Percentiles rank a stretch among this genome's conserved stretches.
These are phyloP conservation scores for Cephus spinipes DNA, from an alignment of 2,888 invertebrate genomes.

Conservation along the genomic window DNA sequence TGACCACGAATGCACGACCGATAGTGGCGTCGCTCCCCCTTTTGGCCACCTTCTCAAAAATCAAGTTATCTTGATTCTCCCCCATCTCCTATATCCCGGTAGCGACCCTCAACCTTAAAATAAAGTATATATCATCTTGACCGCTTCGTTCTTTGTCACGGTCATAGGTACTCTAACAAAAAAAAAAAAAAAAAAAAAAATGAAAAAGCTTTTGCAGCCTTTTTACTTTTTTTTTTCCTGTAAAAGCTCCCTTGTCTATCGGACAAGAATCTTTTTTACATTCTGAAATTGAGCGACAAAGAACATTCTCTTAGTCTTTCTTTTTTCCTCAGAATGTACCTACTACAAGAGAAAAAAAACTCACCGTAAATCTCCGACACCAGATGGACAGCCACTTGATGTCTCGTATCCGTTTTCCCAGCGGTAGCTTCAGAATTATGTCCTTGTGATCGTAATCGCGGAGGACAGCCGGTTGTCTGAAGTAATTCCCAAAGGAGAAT, in stretches of 20 bases:
- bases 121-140: constrained; percentile 14
- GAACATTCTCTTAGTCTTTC: not conserved
- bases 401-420: constrained; percentile 86
- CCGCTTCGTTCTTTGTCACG: not conserved
- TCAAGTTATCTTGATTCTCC: constrained; percentile 60
- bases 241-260: not conserved
- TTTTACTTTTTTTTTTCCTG: not conserved
- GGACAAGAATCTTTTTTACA: not conserved
- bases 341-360: constrained; percentile 50
- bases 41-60: constrained; percentile 53
- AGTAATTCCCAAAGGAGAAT: constrained; percentile 55
- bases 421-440: constrained; percentile 85
- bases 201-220: not conserved
- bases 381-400: constrained; percentile 93
- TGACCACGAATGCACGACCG: constrained; percentile 65
- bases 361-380: constrained; percentile 91
- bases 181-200: not conserved
- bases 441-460: constrained; percentile 81
- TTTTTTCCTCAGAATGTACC: not conserved
- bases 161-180: not conserved
- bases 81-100: not conserved
- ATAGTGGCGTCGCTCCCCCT: constrained; percentile 39
- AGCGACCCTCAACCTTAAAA: constrained; percentile 15
- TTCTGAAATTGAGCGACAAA: not conserved
- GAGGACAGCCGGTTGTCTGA: constrained; percentile 84